Conservation (phyloP, 2,113 vertebrate species). For the Prunella fulvescens region DNA sequence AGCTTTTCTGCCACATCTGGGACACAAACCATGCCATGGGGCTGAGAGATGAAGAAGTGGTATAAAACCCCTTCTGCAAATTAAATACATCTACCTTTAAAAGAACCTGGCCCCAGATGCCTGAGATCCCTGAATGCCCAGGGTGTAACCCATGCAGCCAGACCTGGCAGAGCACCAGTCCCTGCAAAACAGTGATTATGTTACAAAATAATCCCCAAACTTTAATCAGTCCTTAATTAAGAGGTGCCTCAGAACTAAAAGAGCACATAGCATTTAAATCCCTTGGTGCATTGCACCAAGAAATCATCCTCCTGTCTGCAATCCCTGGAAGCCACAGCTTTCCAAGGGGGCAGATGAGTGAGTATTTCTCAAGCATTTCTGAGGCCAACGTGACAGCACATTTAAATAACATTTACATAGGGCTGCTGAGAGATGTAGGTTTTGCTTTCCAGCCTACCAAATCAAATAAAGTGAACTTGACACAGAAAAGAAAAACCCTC, state of each 20-base stretch:
- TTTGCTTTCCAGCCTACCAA: background rate
- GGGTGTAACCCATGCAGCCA: background rate
- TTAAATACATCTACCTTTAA: background rate
- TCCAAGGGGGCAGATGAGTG: background rate
- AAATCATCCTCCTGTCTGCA: background rate
- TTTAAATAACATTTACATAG: slow-evolving; percentile 1
- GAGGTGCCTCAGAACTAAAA: background rate
- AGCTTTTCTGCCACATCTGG: background rate
- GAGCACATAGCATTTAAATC: background rate
- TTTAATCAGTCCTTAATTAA: background rate
- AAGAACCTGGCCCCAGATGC: background rate
- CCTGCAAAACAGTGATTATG: background rate
- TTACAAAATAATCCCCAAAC: background rate
- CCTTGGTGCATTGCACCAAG: background rate
- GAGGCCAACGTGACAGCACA: background rate
- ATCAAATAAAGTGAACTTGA: background rate
- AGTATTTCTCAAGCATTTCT: background rate
- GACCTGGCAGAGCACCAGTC: background rate
- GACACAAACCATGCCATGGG: background rate
- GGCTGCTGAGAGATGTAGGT: background rate
- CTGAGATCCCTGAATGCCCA: background rate
- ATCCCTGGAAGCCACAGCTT: background rate
- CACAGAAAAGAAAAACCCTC: background rate
- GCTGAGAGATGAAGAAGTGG: background rate
- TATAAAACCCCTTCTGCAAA: background rate